phyloP scores from a whole-genome alignment of 2,797 vertebrate genomes.

The Cichlasoma orientale region DNA sequence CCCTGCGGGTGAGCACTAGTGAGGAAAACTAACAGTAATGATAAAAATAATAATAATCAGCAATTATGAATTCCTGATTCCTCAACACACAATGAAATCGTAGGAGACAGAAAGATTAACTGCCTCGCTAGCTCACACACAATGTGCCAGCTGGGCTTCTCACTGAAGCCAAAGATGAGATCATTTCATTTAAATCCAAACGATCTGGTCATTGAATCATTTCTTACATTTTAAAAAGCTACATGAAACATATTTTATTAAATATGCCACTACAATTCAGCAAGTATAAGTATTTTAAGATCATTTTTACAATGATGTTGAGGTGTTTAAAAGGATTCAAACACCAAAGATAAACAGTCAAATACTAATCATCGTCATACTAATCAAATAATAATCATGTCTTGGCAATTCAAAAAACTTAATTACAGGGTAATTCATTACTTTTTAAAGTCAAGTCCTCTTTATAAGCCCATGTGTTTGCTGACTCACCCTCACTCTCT shows the following conservation, averaged over 20 bases:
- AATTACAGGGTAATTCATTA: not conserved
- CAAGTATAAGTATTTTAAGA: not conserved
- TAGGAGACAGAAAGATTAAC: not conserved
- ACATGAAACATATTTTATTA: not conserved
- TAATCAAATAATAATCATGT: not conserved
- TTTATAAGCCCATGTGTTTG: not conserved
- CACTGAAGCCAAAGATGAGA: slow-evolving; percentile 1
- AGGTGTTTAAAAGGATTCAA: not conserved
- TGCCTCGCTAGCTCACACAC: not conserved
- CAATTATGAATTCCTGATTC: not conserved
- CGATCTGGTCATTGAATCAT: not conserved
- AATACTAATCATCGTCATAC: no score
- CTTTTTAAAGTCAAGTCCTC: not conserved
- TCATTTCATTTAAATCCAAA: not conserved
- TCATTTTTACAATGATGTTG: not conserved
- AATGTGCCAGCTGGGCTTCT: not conserved
- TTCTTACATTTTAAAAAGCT: not conserved
- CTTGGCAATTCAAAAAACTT: not conserved
- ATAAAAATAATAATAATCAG: not conserved
- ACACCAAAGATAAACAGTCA: not conserved
- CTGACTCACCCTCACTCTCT: slow-evolving; percentile 90
- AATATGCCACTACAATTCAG: not conserved
- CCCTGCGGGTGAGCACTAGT: not conserved
- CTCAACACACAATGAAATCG: slow-evolving; percentile 4
- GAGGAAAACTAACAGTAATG: not conserved